Evolutionary conservation across 2,888 invertebrate species (phyloP), one percentile per base, ranked within the genome.

Genomic region (Notodonta ziczac): DNA sequence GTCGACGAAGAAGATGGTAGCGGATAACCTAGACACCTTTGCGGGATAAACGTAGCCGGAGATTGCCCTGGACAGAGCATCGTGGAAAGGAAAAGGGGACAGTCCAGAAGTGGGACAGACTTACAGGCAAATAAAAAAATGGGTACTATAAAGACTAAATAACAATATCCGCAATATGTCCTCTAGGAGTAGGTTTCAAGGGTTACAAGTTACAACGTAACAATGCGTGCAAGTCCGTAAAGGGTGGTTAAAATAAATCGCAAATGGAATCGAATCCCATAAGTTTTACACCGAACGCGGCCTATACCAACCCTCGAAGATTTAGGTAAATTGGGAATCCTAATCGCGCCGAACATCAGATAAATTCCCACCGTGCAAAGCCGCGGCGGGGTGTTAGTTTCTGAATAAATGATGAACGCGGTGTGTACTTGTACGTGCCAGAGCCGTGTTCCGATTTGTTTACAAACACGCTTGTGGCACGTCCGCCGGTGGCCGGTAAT

Each of bases 401-500:
- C 39, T 60, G 66, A 66, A 74, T 68, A 71, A 73, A 75, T 69
- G 70, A 68, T 57, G 61, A 63, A 61, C 57, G 64, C 55, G 59
- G 60, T 58, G 60, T 62, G 35, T 35, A 35, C 12, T 53, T 50
- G 61, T 66, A 73, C 69, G 72, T 73, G 69, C 66, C 63, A 56
- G 50, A 56, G 59, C 65, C 51, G 65, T 60, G 67, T 73, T 72
- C 71, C 69, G 66, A 72, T 69, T 69, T 78, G 76, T 78, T 77
- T 77, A 77, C 70, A 66, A 73, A 77, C 65, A 70, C 61, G 59
- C 53, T 59, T 60, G 58, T 55, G 63, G 63, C 66, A 74, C 67
- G 70, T 73, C 65, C 67, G 63, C 39, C 14, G 44, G 57, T 42
- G 58, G 59, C 46, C 59, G 60, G 46, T 59, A 65, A 65, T 66